Evolutionary conservation across 2,888 invertebrate genomes (phyloP).

Genomic region (Archips crataeganus): DNA sequence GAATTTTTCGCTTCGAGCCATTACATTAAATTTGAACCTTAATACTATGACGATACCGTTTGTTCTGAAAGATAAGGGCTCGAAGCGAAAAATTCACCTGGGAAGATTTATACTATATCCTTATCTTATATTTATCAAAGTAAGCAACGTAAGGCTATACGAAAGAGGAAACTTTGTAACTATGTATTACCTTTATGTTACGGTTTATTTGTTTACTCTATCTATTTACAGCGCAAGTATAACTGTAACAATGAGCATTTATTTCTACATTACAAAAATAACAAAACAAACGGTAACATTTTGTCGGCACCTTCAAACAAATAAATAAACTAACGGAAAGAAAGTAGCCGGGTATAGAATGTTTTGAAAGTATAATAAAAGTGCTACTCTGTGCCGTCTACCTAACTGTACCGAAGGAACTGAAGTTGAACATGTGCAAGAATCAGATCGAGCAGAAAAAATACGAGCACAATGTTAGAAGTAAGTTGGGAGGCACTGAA

Average conservation of each 20-base stretch:
- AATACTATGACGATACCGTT: no score
- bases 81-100: no score
- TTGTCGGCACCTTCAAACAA: slow-evolving; percentile 70
- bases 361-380: slow-evolving; percentile 62
- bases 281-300: slow-evolving; percentile 59
- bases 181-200: slow-evolving; percentile 29
- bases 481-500: neutral
- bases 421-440: slow-evolving; percentile 35
- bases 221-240: slow-evolving; percentile 31
- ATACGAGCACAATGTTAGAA: neutral
- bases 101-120: no score
- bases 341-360: slow-evolving; percentile 76
- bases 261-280: slow-evolving; percentile 38
- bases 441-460: neutral
- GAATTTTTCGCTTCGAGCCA: no score
- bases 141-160: no score
- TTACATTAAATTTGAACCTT: no score
- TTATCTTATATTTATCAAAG: no score
- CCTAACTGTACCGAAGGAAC: slow-evolving; percentile 52
- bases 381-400: slow-evolving; percentile 40
- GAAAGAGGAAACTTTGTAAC: neutral
- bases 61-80: no score
- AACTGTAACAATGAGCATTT: slow-evolving; percentile 33
- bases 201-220: slow-evolving; percentile 20
- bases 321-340: slow-evolving; percentile 76